Conservation (phyloP, 92 coral and sea anemone genomes). For the Pocillopora grandis region DNA sequence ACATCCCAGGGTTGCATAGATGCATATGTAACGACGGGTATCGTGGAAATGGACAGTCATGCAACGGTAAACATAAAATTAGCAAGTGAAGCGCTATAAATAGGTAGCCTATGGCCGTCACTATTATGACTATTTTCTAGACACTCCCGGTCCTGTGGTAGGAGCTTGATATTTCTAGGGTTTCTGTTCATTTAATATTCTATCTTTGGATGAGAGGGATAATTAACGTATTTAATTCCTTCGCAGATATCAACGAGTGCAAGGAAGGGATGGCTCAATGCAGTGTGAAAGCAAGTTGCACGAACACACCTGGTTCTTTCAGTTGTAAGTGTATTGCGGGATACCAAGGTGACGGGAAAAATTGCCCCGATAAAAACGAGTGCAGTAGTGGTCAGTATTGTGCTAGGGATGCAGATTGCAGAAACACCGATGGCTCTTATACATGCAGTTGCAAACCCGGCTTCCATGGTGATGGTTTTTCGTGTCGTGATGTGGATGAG, state of each 20-base stretch:
- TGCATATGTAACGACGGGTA: neutral
- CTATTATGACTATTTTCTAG: neutral
- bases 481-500: conserved; percentile 1
- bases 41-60: neutral
- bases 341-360: conserved; percentile 3
- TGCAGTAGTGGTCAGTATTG: conserved; percentile 11
- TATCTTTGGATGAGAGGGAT: neutral
- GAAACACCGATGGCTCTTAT: conserved; percentile 28
- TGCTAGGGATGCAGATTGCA: neutral
- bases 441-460: neutral
- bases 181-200: too few species aligned
- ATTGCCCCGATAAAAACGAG: conserved; percentile 13
- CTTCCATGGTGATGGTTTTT: neutral
- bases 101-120: neutral
- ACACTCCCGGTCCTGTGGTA: neutral
- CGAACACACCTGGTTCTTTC: conserved; percentile 7
- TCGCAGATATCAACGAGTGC: neutral
- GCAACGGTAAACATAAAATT: neutral
- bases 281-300: neutral
- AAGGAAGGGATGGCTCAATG: neutral
- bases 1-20: neutral
- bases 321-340: neutral
- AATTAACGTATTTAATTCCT: neutral
- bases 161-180: neutral
- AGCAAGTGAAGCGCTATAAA: neutral